These are phyloP conservation scores for Corynorhinus townsendii DNA, from an alignment of 2,113 vertebrate genomes.

Conservation along the genomic window DNA sequence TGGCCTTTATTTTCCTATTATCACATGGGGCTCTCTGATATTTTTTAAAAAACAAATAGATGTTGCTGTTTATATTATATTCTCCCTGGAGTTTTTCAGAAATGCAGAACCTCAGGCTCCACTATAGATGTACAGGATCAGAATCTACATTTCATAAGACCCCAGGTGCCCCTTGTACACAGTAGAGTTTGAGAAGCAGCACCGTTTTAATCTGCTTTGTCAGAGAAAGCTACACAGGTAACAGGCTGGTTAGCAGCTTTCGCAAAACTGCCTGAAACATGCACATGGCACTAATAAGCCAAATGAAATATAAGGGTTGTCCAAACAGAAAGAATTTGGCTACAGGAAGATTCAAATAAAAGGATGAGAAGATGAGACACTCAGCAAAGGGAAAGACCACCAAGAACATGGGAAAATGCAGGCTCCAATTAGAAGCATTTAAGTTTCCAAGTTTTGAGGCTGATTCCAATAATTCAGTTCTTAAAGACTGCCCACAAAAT, in stretches of 20 bases:
- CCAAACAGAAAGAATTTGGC: conserved; percentile 14
- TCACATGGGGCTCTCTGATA: neutral
- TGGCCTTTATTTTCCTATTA: neutral
- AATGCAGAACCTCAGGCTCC: neutral
- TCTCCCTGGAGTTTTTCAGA: neutral
- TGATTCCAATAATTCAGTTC: conserved; percentile 44
- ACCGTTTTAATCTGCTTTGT: neutral
- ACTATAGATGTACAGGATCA: neutral
- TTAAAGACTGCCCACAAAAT: conserved; percentile 33
- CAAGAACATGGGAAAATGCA: conserved; percentile 33
- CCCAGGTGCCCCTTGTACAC: neutral
- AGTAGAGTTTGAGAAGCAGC: neutral
- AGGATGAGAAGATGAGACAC: conserved; percentile 20
- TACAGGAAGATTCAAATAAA: conserved; percentile 3
- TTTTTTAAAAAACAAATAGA: neutral
- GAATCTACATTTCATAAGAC: neutral
- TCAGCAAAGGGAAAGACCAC: conserved; percentile 34
- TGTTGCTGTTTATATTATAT: neutral
- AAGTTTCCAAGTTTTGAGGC: conserved; percentile 46
- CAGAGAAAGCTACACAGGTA: neutral
- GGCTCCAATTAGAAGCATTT: conserved; percentile 27
- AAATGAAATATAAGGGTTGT: neutral
- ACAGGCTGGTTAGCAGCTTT: neutral
- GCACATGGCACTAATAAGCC: neutral
- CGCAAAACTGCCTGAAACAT: conserved; percentile 6